Conservation (phyloP, 64 coral and sea anemone genomes). For the Porites australiensis region DNA sequence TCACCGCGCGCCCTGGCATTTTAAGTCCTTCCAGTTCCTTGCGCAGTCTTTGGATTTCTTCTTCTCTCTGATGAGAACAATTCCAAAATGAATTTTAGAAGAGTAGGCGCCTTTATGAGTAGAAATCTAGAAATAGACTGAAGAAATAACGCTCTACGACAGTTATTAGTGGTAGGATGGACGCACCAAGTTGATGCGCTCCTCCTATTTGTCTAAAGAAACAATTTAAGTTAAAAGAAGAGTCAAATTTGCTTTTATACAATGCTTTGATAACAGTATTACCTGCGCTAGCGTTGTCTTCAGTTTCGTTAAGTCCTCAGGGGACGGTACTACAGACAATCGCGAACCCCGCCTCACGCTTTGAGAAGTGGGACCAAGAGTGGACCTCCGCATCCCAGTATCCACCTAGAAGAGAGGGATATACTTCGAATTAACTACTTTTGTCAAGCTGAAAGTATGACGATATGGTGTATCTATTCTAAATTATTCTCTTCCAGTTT, state of each 20-base stretch:
- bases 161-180: too few species aligned
- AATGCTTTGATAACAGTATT: background rate
- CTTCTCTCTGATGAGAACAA: constrained; percentile 67
- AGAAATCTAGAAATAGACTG: too few species aligned
- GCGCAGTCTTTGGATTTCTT: constrained; percentile 62
- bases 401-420: constrained; percentile 34
- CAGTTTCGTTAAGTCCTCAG: constrained; percentile 58
- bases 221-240: too few species aligned
- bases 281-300: constrained; percentile 50
- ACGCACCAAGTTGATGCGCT: too few species aligned
- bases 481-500: too few species aligned
- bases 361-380: background rate
- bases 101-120: too few species aligned
- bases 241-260: too few species aligned
- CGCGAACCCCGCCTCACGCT: background rate
- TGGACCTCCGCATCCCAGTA: constrained; percentile 32
- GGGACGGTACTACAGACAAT: background rate
- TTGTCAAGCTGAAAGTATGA: too few species aligned
- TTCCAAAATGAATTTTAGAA: background rate
- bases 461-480: too few species aligned
- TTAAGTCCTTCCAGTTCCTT: constrained; percentile 14
- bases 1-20: background rate
- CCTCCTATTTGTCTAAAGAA: too few species aligned
- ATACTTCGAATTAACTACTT: too few species aligned
- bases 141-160: too few species aligned